Base-by-base conservation (phyloP, 2,113 vertebrate species). In the Taurulus bubalis region DNA sequence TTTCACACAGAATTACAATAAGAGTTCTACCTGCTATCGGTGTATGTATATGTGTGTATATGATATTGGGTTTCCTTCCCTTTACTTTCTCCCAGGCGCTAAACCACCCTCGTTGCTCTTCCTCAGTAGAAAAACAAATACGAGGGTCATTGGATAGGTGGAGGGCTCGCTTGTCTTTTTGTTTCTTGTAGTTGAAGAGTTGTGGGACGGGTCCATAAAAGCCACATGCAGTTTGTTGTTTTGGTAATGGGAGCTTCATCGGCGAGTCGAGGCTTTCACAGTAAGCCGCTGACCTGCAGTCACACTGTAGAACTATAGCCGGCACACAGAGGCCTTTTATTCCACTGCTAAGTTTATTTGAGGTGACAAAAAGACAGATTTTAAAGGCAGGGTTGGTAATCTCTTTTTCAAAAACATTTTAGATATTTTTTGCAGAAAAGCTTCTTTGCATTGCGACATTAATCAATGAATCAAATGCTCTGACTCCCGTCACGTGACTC, bases 101-200 rank as follows among this genome's bases (percentile, higher is more conserved):
- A 64, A 55, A 71, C 59, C 38, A 12, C 28, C 67, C 34, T 40
- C 3, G 22, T 65, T 59, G 45, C 12, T 53, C 55, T 68, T 64
- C 0, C 2, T 59, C 16, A 38, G 11, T 51, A 59, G 16, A 24
- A 49, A 49, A 82, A 75, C 47, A 68, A 51, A 73, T 49, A 42
- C n/a, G 10, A 45, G 51, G 8, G 42, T 45, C 34, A 58, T 42
- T 71, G 47, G 72, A 55, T 14, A 30, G 62, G 40, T 34, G 4
- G 24, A 67, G 38, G 30, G 30, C 14, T 77, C n/a, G 64, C 38
- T 36, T 68, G 8, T 58, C 20, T n/a, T 6, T 32, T 65, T 6
- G 22, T 67, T 56, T 80, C 22, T 81, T 69, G 30, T 58, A 40
- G 40, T 64, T 65, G 24, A 71, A 42, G 56, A 77, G n/a, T 70